Evolutionary conservation across 2,888 invertebrate genomes (phyloP), one percentile per base, ranked within the genome.

Genomic region (Lasius fuliginosus): DNA sequence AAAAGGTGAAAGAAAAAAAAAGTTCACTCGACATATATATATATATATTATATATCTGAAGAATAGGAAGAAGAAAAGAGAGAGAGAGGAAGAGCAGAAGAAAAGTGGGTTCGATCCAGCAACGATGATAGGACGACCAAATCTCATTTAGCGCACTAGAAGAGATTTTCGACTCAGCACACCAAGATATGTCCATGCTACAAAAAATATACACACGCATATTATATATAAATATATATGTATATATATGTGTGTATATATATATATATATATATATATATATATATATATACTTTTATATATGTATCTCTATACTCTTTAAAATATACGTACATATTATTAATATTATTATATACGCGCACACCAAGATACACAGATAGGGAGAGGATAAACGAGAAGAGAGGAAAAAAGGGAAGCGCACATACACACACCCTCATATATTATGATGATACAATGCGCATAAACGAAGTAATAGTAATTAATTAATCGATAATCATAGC

Each of bases 391-490:
- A 83, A 68, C 74, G 30, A 76, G 46, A 76, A 40, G 40, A 64
- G 27, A 53, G 49, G 68, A 58, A 33, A 40, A 75, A 62, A 68
- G 23, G n/a, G 42, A 79, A 33, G 56, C 53, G 75, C 79, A 86
- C 65, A 82, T 75, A 86, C 65, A 83, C 56, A 82, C 79, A 87
- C 69, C 79, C 84, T 60, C 82, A 88, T 88, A 87, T 90, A 90
- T 91, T 90, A 92, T 89, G 91, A 90, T 91, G 91, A 85, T 93
- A 91, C 91, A 92, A 93, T 92, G 92, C 49, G 49, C 91, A 91
- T 90, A 91, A 87, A 91, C 83, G 86, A 86, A 84, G 86, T 90
- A 91, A 90, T 91, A 92, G 89, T 87, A 86, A 67, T 81, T 77
- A 82, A 85, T 83, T 82, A 85, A 86, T 81, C 67, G 82, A 87